These are phyloP conservation scores for Spongilla lacustris DNA, from an alignment of 37 sponge, comb jelly and placozoan species.

Conservation along the genomic window DNA sequence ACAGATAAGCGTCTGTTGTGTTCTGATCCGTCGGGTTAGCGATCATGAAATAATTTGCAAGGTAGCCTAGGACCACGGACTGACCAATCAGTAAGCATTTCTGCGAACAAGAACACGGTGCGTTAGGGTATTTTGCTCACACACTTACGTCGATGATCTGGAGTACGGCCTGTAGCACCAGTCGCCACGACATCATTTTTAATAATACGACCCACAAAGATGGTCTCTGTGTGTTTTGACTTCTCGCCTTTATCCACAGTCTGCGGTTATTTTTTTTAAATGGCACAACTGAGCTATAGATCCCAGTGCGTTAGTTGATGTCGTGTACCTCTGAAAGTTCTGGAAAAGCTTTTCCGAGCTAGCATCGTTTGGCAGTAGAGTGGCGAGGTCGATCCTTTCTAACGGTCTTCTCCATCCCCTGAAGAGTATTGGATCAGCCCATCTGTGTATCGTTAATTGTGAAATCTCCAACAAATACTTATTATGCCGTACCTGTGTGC, in stretches of 20 bases:
- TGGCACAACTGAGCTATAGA: no score
- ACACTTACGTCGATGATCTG: background rate
- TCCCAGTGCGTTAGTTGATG: no score
- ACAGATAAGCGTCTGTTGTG: background rate
- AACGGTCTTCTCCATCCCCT: background rate
- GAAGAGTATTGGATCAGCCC: background rate
- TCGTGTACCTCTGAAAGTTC: background rate
- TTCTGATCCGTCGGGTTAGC: background rate
- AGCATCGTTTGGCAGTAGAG: background rate
- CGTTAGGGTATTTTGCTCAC: no score
- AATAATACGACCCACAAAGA: background rate
- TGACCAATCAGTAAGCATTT: constrained; percentile 4
- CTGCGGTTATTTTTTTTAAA: no score
- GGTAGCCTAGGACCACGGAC: background rate
- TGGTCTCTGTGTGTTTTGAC: background rate
- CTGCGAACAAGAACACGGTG: background rate
- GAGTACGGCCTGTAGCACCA: background rate
- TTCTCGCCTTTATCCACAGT: background rate
- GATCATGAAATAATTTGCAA: background rate
- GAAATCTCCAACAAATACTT: no score
- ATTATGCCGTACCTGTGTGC: no score
- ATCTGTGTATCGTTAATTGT: background rate
- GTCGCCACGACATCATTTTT: background rate
- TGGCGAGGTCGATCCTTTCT: background rate
- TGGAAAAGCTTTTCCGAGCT: background rate